phyloP scores from a whole-genome alignment of 1,140 invertebrate genomes.

The Aricia agestis region DNA sequence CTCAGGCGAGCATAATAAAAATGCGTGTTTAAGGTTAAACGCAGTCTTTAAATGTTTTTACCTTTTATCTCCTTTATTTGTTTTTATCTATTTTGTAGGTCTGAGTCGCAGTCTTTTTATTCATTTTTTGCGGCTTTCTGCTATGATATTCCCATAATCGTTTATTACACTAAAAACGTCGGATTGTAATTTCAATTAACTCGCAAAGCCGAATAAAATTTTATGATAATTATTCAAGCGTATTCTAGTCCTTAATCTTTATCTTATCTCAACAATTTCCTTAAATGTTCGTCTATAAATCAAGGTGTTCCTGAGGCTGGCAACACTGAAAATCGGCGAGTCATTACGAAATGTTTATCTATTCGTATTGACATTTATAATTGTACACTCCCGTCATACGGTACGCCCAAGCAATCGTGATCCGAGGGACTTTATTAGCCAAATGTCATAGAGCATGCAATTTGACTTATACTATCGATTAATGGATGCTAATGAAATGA shows the following conservation, averaged over 20 bases:
- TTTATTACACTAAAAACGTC: neutral
- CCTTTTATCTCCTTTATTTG: conserved; percentile 3
- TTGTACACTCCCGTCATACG: conserved; percentile 29
- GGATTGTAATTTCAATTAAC: neutral
- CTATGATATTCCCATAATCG: neutral
- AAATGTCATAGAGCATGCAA: conserved; percentile 23
- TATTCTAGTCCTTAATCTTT: neutral
- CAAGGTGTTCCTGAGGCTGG: neutral
- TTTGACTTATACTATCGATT: conserved; percentile 23
- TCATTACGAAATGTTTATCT: conserved; percentile 19
- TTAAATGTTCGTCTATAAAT: neutral
- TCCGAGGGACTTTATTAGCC: conserved; percentile 19
- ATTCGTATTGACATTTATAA: conserved; percentile 29
- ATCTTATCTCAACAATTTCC: neutral
- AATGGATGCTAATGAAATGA: conserved; percentile 24
- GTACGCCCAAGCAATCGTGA: conserved; percentile 23
- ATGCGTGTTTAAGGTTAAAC: conserved; percentile 1
- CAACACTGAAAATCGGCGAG: conserved; percentile 5
- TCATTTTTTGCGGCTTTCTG: neutral
- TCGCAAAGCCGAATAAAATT: neutral
- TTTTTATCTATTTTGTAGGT: conserved; percentile 6
- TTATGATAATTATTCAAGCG: neutral
- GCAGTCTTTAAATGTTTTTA: neutral
- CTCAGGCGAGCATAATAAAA: conserved; percentile 2
- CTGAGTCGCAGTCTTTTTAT: neutral